Percentiles rank a stretch among this genome's conserved stretches.
Evolutionary conservation across 2,797 vertebrate genomes (phyloP).

Genomic region (Pangasius mekongensis): DNA sequence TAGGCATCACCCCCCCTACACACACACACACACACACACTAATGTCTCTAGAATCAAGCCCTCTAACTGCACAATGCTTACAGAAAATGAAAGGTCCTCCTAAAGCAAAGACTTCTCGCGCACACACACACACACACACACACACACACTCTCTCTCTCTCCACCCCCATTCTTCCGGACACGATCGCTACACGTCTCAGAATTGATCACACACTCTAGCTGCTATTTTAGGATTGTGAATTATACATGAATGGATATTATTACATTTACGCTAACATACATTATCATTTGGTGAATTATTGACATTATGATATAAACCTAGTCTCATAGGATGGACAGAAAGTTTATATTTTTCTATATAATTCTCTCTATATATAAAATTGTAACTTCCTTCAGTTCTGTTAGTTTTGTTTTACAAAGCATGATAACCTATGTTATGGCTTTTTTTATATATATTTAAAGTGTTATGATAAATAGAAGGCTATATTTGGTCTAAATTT

Average conservation of each 20-base stretch:
- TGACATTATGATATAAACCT: not conserved
- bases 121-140: not conserved
- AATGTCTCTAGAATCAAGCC: not conserved
- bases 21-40: not conserved
- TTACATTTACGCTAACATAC: not conserved
- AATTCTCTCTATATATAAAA: not conserved
- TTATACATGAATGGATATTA: slow-evolving; percentile 28
- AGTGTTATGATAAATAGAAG: not conserved
- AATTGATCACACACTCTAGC: not conserved
- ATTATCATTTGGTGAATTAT: not conserved
- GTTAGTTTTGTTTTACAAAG: not conserved
- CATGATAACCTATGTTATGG: not conserved
- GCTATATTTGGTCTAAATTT: not conserved
- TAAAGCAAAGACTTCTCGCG: not conserved
- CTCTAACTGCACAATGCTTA: slow-evolving; percentile 16
- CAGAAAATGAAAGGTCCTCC: slow-evolving; percentile 23
- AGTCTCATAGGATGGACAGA: not conserved
- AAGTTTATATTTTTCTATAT: not conserved
- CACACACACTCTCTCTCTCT: not conserved
- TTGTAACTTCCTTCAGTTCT: not conserved
- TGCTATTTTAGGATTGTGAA: slow-evolving; percentile 13
- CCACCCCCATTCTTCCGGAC: slow-evolving; percentile 16
- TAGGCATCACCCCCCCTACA: slow-evolving; percentile 48
- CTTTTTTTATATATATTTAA: too few species aligned
- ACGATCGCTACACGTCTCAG: not conserved